Conservation (phyloP, 2,113 vertebrate species). For the Tympanuchus pallidicinctus region DNA sequence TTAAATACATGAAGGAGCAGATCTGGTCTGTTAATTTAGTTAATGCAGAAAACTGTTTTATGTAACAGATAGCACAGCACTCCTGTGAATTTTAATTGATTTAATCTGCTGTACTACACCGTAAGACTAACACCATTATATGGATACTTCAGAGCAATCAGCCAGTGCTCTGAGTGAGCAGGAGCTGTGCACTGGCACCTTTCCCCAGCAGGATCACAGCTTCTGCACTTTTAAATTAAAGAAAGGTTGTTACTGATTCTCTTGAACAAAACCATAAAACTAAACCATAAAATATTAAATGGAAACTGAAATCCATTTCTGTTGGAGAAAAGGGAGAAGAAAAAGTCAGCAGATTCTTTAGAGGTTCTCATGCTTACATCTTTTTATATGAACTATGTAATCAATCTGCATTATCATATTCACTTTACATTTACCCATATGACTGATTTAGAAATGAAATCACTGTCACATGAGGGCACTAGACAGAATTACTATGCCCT, state of each 20-base stretch:
- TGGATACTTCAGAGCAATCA: constrained; percentile 22
- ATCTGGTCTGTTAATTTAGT: not conserved
- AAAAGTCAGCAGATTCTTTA: not conserved
- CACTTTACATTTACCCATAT: constrained; percentile 35
- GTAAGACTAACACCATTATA: constrained; percentile 21
- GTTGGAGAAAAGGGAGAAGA: not conserved
- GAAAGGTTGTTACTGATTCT: not conserved
- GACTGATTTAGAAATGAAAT: constrained; percentile 40
- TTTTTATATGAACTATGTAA: constrained; percentile 29
- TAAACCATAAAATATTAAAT: not conserved
- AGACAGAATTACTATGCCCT: not conserved
- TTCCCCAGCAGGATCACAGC: not conserved
- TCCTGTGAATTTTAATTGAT: constrained; percentile 59
- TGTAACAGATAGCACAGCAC: not conserved
- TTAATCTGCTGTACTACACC: not conserved
- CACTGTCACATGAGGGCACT: constrained; percentile 15
- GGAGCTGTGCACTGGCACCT: not conserved
- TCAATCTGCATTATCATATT: constrained; percentile 44
- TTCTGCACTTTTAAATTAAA: not conserved
- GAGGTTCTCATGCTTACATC: not conserved
- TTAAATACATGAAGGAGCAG: not conserved
- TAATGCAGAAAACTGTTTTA: constrained; percentile 1
- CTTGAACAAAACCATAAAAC: not conserved
- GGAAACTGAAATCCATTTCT: not conserved
- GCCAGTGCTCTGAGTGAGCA: not conserved